Base-by-base conservation (phyloP, 2,113 vertebrate species). In the Nothocercus julius region DNA sequence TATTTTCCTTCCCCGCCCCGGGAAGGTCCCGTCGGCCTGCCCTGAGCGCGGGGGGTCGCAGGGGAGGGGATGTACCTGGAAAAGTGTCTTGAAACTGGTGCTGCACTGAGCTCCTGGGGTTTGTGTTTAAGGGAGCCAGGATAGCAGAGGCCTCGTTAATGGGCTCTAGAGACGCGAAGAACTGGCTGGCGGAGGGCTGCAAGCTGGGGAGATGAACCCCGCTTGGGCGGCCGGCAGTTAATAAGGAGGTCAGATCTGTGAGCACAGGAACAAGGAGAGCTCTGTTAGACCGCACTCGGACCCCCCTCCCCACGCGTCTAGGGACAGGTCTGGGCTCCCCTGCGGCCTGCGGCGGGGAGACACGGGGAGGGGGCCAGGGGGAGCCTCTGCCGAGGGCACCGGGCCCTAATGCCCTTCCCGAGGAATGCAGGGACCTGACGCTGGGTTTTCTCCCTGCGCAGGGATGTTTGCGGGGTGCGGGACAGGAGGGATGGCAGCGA, bases 21-120 rank as follows among this genome's bases (percentile, higher is more conserved):
- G 47, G 47, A 49, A 49, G 47, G 47, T 34, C 47, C 20, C 7
- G 34, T 63, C 61, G 34, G 59, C 17, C 21, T n/a, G 69, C 86
- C 59, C 92, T 45, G 89, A 1, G 32, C 80, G 25, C 45, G 9
- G 82, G 49, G 67, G 63, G 61, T 89, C 40, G 68, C 83, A 75
- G 44, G 87, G 89, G 13, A 62, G 15, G 68, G 66, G 81, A 80
- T 95, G 96, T 99, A 99, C 99, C 99, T 99, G 99, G 99, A 98
- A 99, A 99, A 94, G 99, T 98, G 98, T 99, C 99, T 98, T 99
- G 99, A 98, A 99, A 99, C 97, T 99, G 99, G 98, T 99, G 99
- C 98, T 99, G 99, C 94, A 99, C 99, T 98, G 99, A 98, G 94
- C 98, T 99, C 95, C 99, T 99, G 93, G 98, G 97, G 97, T 97